Base-by-base conservation (phyloP, 2,888 invertebrate species). In the Ernsta delagoae region DNA sequence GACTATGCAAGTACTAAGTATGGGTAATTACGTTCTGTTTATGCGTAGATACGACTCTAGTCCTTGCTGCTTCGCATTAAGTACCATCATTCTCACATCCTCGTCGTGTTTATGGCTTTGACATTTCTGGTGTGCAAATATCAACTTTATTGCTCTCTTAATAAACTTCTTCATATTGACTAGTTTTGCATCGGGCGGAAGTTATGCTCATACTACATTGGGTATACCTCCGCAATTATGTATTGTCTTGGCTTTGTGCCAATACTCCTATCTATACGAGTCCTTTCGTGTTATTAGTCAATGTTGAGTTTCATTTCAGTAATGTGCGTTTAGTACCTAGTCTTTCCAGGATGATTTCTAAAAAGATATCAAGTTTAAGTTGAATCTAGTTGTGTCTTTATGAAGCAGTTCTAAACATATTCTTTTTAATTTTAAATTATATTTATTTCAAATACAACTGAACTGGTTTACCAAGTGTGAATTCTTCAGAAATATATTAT, bases 1-100 rank as follows among this genome's bases (percentile, higher is more conserved):
- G 71, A 73, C 74, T 72, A 31, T 68, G 69, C 63, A 72, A 60
- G 61, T 61, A 61, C 67, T 67, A 50, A 68, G 54, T 54, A 54
- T 54, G 54, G 62, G 36, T 68, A 68, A 61, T 68, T 68, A 62
- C 60, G n/a, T 39, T 31, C 6, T 59, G 43, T 59, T 61, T 36
- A 68, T 48, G 24, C 57, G 4, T 43, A 64, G 24, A 48, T 56
- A 56, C 24, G 56, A 61, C 34, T 67, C 16, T 67, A 36, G 16
- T 36, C 61, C 61, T 67, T 61, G 36, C 24, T 67, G 56, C 67
- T 56, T 36, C 8, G 61, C n/a, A 45, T 67, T 61, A 67, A 56
- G 67, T 45, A 54, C 36, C 48, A 56, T 56, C 56, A n/a, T 56
- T 45, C 4, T 6, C 11, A 24, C 45, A 43, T 31, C 5, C 24